Evolutionary conservation across 2,888 invertebrate species (phyloP).

Genomic region (Aphodius sticticus): DNA sequence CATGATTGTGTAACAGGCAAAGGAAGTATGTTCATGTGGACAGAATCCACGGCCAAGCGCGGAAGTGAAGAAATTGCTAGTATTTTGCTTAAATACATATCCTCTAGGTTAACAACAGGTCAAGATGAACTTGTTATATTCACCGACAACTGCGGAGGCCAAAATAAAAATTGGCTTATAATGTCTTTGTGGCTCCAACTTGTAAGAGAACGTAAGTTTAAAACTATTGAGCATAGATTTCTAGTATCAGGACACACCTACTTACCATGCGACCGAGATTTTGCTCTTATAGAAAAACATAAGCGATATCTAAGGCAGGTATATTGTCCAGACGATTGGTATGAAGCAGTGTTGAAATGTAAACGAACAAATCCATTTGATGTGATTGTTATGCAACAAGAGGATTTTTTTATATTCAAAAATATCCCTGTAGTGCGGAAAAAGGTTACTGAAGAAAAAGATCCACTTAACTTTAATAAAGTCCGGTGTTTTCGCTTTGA

Average conservation of each 20-base stretch:
- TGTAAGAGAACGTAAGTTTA: too few relatives aligned
- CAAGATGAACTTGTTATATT: too few relatives aligned
- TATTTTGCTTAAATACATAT: too few relatives aligned
- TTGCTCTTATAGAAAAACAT: slow-evolving; percentile 23
- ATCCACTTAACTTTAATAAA: too few relatives aligned
- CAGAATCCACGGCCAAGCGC: too few relatives aligned
- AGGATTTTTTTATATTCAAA: not conserved
- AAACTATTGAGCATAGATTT: slow-evolving; percentile 16
- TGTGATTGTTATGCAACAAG: not conserved
- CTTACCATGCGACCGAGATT: not conserved
- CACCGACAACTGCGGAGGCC: slow-evolving; percentile 17
- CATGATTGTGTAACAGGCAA: too few relatives aligned
- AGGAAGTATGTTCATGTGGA: too few relatives aligned
- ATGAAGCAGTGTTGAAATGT: not conserved
- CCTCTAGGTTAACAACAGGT: too few relatives aligned
- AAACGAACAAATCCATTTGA: not conserved
- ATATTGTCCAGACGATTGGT: not conserved
- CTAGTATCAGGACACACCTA: slow-evolving; percentile 17
- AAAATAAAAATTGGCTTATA: slow-evolving; percentile 28
- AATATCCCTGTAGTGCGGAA: not conserved
- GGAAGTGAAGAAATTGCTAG: too few relatives aligned
- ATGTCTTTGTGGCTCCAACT: not conserved
- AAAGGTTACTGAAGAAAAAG: too few relatives aligned
- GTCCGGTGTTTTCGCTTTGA: too few relatives aligned
- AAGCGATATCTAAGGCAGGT: slow-evolving; percentile 7